Evolutionary conservation across 2,113 vertebrate genomes (phyloP), one percentile per base, ranked within the genome.

Genomic region (Pseudorectes ferrugineus): DNA sequence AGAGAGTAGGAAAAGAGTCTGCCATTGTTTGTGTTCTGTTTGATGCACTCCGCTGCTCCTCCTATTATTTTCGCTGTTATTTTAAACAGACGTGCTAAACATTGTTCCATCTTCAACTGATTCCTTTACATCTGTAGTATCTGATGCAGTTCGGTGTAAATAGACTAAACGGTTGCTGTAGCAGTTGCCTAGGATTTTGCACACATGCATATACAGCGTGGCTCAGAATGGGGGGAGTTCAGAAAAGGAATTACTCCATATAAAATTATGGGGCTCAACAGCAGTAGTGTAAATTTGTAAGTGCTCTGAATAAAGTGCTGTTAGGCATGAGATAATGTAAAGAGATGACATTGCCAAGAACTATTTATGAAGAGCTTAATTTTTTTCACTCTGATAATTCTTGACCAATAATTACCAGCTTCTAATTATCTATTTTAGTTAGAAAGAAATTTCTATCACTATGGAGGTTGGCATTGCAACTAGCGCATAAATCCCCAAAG

Each of bases 311-410:
- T 96, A 94, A 95, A 98, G 94, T 92, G 96, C 94, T 97, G 91
- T 95, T 97, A 98, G 93, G 97, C 97, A 96, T 96, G 97, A 93
- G 94, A 97, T 97, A 89, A 97, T 97, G 95, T 97, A 97, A 97
- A 98, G 97, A 97, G 97, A 96, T 96, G 96, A 95, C 97, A 96
- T 96, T 98, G 97, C 98, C 98, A 98, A 98, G 97, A 97, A 97
- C 97, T 98, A 97, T 98, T 98, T 98, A 97, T 97, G 98, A 97
- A 98, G 89, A 97, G 97, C 94, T 98, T 98, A 97, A 97, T 98
- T 98, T 98, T 97, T 98, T 98, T 98, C 97, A 98, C 97, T 98
- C 98, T 98, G 98, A 98, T 98, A 98, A 98, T 98, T 98, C 98
- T 98, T 98, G 98, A 98, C 98, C 97, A 98, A 98, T 98, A 98